Percentiles rank a stretch among this genome's conserved stretches.
These are phyloP conservation scores for Trichacis sp. DNA, from an alignment of 2,888 invertebrate genomes.

Conservation along the genomic window DNA sequence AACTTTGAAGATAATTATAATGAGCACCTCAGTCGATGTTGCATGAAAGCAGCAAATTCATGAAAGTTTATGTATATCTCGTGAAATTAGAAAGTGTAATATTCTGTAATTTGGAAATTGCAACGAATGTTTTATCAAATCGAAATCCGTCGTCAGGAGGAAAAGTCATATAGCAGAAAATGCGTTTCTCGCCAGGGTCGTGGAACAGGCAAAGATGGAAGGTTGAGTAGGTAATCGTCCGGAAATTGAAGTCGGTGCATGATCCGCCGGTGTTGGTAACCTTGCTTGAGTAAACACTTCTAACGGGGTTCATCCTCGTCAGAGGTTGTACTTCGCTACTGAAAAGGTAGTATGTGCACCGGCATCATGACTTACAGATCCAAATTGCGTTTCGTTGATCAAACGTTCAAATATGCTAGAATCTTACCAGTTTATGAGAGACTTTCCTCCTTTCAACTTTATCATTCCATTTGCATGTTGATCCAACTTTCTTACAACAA, in stretches of 20 bases:
- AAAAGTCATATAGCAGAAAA: conserved; percentile 27
- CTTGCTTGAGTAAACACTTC: conserved; percentile 51
- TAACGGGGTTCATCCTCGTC: conserved; percentile 43
- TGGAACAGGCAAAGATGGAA: conserved; percentile 33
- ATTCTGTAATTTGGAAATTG: no score
- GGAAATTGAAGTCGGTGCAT: conserved; percentile 40
- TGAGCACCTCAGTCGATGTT: no score
- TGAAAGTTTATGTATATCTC: no score
- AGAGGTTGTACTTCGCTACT: conserved; percentile 40
- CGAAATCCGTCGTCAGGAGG: conserved; percentile 15
- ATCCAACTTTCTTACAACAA: no score
- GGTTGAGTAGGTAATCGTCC: conserved; percentile 44
- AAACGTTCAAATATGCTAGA: conserved; percentile 33
- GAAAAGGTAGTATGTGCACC: conserved; percentile 42
- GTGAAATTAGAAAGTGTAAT: no score
- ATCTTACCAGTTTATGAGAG: conserved; percentile 16
- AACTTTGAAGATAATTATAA: no score
- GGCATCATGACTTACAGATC: conserved; percentile 60
- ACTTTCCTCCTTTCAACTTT: neutral
- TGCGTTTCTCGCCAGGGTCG: conserved; percentile 34
- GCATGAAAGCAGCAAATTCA: no score
- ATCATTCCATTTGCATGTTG: neutral
- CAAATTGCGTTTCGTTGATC: conserved; percentile 52
- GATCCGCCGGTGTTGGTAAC: conserved; percentile 46
- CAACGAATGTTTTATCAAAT: neutral